These are phyloP conservation scores for Folsomia manolachei DNA, from an alignment of 2,888 invertebrate species.

Conservation along the genomic window DNA sequence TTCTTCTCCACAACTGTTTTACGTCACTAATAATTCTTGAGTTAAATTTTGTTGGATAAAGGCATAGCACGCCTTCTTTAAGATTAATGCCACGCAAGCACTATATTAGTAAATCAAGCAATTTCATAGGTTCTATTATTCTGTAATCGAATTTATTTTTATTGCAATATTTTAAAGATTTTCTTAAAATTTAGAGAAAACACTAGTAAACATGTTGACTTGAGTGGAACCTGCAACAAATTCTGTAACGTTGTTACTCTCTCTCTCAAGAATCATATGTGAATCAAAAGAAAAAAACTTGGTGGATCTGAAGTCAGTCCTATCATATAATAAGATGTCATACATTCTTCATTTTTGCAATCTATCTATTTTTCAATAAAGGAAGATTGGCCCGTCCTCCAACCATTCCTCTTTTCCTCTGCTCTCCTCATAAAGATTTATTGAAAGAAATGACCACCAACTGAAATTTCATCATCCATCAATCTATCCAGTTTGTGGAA, in stretches of 20 bases:
- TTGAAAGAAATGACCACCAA: constrained; percentile 13
- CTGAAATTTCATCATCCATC: constrained; percentile 13
- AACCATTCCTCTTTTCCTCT: no score
- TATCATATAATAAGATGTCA: neutral
- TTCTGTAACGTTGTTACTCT: no score
- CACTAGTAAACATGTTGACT: no score
- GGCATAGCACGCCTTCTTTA: no score
- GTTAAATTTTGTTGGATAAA: neutral
- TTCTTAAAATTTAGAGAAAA: neutral
- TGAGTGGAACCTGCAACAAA: no score
- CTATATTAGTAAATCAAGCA: neutral
- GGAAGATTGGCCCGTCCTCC: constrained; percentile 8
- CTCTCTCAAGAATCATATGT: neutral
- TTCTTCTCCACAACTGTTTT: neutral
- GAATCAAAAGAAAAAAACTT: neutral
- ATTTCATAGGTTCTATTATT: neutral
- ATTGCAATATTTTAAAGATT: neutral
- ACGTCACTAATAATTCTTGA: neutral
- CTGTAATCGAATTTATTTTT: neutral
- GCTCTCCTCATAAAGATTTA: constrained; percentile 20
- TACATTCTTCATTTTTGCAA: neutral
- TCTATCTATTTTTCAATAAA: neutral
- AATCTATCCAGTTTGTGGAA: constrained; percentile 11
- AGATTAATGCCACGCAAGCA: no score
- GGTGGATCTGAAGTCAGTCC: neutral